A percentile compares a stretch with the other conserved stretches of the same genome.
These are phyloP conservation scores for Pasiphila rectangulata DNA, from an alignment of 2,888 invertebrate genomes.

Conservation along the genomic window DNA sequence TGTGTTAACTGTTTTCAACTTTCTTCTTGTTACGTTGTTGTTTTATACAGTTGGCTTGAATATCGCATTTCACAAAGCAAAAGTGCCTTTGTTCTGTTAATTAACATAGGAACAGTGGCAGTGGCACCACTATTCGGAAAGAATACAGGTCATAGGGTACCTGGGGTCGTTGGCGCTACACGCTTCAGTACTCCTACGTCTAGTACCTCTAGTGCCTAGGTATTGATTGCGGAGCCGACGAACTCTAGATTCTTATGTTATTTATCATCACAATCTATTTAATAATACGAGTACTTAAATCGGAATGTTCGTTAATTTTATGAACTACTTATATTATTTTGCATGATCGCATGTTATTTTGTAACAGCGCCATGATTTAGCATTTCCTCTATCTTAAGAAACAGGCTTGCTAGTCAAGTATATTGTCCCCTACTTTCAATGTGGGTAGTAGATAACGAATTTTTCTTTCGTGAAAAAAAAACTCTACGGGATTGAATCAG, in stretches of 20 bases:
- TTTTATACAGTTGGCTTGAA: not conserved
- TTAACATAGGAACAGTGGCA: constrained; percentile 2
- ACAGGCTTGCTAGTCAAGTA: too few species aligned
- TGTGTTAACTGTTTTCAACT: too few species aligned
- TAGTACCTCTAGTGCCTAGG: not conserved
- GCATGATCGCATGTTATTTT: too few species aligned
- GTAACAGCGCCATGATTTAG: too few species aligned
- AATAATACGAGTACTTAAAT: too few species aligned
- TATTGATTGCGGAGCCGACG: constrained; percentile 67
- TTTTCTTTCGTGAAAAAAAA: too few species aligned
- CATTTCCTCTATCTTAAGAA: too few species aligned
- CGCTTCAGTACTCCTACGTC: constrained; percentile 42
- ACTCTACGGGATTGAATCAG: too few species aligned
- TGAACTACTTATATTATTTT: too few species aligned
- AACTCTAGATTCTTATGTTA: constrained; percentile 38
- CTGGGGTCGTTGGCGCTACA: constrained; percentile 48
- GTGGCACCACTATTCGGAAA: constrained; percentile 13
- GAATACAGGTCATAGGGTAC: constrained; percentile 41
- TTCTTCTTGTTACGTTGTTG: not conserved
- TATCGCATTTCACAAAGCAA: constrained; percentile 1
- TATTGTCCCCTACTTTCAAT: too few species aligned
- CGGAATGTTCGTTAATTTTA: too few species aligned
- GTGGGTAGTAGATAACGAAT: too few species aligned
- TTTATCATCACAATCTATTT: constrained; percentile 23
- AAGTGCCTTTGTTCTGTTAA: constrained; percentile 3